Base-by-base conservation (phyloP, 2,113 vertebrate species). In the Sinocyclocheilus maitianheensis region DNA sequence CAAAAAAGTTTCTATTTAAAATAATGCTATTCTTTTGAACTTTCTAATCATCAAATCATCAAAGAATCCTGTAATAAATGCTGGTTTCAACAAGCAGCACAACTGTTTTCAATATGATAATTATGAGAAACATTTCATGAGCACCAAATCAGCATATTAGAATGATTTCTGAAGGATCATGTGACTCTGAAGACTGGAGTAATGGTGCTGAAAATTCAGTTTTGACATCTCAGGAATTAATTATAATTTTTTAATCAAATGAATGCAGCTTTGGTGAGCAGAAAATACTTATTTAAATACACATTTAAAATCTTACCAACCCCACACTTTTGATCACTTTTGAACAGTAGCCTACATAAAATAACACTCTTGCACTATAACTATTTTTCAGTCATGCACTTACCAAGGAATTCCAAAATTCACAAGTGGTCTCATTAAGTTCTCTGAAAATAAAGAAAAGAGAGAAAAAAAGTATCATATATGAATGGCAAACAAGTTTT, bases 361-460 rank as follows among this genome's bases (percentile, higher is more conserved):
- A 81, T 24, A 24, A 26, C 6, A 37, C 10, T n/a, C 26, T 12
- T 22, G 6, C 11, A 62, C 11, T 14, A 37, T 12, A 62, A 53
- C n/a, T 63, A 34, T 43, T 43, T 55, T 3, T 62, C 22, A 43
- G 43, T 48, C 20, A 26, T 30, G 65, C 86, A 91, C 97, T 97
- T 90, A 99, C 98, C 98, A 99, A 84, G 95, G 89, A 83, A 99
- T 93, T 74, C 98, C 98, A 83, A 97, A 99, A 94, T 99, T 99
- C 85, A 94, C 94, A 89, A 99, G 96, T 0, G 98, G 98, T 88
- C 95, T 94, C 97, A 99, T 98, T 89, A 95, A 94, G 86, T 99
- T 98, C 85, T 93, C 98, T 99, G 93, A 88, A 95, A 94, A 85
- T 43, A n/a, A 18, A 86, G 37, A 76, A 85, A 90, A 91, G 43